Evolutionary conservation across 2,113 vertebrate genomes (phyloP), one percentile per base, ranked within the genome.

Genomic region (Pygoscelis antarcticus): DNA sequence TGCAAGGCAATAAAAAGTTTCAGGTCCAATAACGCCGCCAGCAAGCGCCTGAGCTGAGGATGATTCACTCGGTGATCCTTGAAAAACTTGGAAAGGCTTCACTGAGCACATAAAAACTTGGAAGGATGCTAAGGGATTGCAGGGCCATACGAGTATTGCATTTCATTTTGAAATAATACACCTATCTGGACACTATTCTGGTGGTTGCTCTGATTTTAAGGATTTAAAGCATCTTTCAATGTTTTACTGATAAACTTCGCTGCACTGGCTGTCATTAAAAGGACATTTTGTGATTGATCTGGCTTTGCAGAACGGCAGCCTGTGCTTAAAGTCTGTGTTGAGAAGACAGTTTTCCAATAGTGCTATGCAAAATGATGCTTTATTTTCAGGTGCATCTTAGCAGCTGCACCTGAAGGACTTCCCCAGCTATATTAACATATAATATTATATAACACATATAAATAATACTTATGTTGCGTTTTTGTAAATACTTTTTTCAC

Each of bases 131-230:
- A 4, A 38, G 44, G 30, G n/a, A n/a, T 6, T 30, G 23, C 51
- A 29, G 52, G 42, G 38, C 42, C 4, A 0, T 13, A 16, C 1
- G 5, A 38, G 27, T 55, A 6, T 36, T 26, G 49, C 42, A 4
- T 64, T 83, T 23, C 1, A 34, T 70, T 89, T 66, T 13, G 52
- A 46, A 65, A 29, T 46, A 60, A 46, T 13, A 10, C 32, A 30
- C 27, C 68, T 34, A 2, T 21, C 18, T 34, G 25, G 52, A 52
- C 32, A 15, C 46, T 55, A 1, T 7, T 15, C 32, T 26, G 27
- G 20, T 4, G 17, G 20, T 47, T 57, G 26, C 49, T 69, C 16
- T 23, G 13, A 34, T 80, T 49, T 40, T 27, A 38, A 51, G 44
- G n/a, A 15, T 55, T 69, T 62, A 30, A 91, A 78, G 42, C 27